phyloP scores from a whole-genome alignment of 2,888 invertebrate genomes.

The Aphidoletes aphidimyza region DNA sequence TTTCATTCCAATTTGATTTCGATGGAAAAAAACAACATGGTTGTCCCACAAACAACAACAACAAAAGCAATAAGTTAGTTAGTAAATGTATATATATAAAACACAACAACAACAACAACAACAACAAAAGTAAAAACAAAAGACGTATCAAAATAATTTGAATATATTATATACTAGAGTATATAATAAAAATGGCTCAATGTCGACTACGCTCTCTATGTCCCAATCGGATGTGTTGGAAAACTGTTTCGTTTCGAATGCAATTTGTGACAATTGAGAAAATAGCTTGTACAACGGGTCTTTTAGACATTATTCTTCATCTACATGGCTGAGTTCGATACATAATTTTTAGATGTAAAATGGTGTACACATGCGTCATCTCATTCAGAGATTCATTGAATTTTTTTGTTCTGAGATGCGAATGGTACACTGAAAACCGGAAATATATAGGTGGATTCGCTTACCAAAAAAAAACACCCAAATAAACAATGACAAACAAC shows the following conservation, averaged over 20 bases:
- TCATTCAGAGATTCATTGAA: neutral
- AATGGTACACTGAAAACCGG: neutral
- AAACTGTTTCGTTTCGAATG: neutral
- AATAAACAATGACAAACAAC: no score
- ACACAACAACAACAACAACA: neutral
- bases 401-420: no score
- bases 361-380: neutral
- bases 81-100: neutral
- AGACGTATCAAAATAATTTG: no score
- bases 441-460: neutral
- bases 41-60: constrained; percentile 10
- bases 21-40: neutral
- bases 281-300: neutral
- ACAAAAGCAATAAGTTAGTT: constrained; percentile 1
- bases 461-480: no score
- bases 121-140: no score
- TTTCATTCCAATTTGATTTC: constrained; percentile 1
- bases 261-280: neutral
- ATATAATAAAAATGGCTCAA: no score
- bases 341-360: constrained; percentile 28
- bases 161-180: no score
- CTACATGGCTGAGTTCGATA: constrained; percentile 44
- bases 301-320: neutral
- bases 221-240: no score
- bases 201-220: no score